Conservation (phyloP, 2,113 vertebrate genomes). For the Mus spicilegus region DNA sequence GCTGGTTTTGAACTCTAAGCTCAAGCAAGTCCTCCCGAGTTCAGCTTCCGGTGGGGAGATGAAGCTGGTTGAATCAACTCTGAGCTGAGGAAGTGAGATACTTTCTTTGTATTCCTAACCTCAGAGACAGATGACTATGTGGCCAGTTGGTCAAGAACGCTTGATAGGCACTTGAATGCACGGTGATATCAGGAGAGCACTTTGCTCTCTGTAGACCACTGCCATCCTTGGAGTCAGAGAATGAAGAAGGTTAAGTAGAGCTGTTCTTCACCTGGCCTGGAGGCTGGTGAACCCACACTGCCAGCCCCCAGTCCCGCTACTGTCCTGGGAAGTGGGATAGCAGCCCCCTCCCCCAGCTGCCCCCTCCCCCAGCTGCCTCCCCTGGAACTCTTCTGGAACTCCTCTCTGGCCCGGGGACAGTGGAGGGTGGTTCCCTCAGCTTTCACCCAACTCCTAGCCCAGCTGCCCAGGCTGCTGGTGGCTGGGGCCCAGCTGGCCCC, state of each 20-base stretch:
- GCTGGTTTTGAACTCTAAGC: neutral
- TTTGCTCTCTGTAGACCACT: neutral
- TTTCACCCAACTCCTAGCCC: neutral
- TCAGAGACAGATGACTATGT: neutral
- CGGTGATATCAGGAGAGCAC: too few species aligned
- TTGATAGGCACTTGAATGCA: too few species aligned
- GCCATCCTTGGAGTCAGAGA: neutral
- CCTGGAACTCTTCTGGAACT: neutral
- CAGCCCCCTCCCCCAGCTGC: neutral
- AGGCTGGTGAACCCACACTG: neutral
- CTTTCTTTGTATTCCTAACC: neutral
- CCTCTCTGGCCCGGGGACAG: neutral
- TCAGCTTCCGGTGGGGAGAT: neutral
- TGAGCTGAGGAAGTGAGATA: fast-evolving
- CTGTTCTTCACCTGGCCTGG: neutral
- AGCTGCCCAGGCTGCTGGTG: conserved; percentile 54
- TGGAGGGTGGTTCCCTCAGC: neutral
- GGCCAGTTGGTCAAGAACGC: neutral
- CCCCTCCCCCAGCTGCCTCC: fast-evolving
- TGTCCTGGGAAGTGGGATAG: neutral
- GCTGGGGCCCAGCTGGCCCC: conserved; percentile 64
- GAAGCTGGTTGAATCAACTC: neutral
- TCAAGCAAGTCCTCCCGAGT: neutral
- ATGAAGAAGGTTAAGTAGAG: neutral
- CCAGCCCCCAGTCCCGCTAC: neutral